These are phyloP conservation scores for Trisateles emortualis DNA, from an alignment of 2,888 invertebrate genomes.

Conservation along the genomic window DNA sequence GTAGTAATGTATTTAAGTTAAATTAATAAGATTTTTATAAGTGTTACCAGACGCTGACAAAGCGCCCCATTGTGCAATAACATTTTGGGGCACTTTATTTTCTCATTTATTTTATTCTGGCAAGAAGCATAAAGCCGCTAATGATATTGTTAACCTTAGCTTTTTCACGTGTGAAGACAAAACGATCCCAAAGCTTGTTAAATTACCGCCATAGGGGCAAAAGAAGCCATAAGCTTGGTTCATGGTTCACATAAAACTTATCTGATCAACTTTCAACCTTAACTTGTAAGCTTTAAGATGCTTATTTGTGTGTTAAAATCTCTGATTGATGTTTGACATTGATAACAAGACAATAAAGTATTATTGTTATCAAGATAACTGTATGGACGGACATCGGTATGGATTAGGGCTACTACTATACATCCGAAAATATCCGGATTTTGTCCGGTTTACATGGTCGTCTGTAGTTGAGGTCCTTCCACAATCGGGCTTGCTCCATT, in stretches of 20 bases:
- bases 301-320: conserved; percentile 1
- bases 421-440: neutral
- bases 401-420: conserved; percentile 4
- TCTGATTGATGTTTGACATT: conserved; percentile 39
- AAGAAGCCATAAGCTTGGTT: conserved; percentile 31
- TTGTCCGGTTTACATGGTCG: neutral
- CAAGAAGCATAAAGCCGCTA: no score
- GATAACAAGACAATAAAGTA: conserved; percentile 53
- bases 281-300: conserved; percentile 8
- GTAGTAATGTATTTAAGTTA: no score
- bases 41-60: no score
- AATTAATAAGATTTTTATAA: no score
- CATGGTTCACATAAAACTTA: conserved; percentile 21
- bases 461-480: no score
- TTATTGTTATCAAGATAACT: conserved; percentile 50
- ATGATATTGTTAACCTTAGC: conserved; percentile 9
- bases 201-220: conserved; percentile 22
- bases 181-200: conserved; percentile 31
- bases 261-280: conserved; percentile 13
- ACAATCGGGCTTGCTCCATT: no score
- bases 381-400: conserved; percentile 38
- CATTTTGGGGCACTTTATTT: no score
- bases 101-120: no score
- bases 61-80: no score
- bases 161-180: conserved; percentile 19